Evolutionary conservation across 2,888 invertebrate genomes (phyloP).

Genomic region (Sphinx pinastri): DNA sequence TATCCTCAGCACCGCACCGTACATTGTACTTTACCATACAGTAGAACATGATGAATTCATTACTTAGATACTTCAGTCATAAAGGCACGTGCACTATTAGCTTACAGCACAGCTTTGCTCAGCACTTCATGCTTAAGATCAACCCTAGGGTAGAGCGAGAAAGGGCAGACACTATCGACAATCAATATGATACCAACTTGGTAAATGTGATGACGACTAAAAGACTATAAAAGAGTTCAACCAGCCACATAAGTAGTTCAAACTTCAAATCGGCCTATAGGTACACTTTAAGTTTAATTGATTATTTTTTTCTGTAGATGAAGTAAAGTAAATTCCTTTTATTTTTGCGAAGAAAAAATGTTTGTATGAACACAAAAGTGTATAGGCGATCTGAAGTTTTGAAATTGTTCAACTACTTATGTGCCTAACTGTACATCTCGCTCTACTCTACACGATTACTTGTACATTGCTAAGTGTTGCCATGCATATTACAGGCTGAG

Average conservation of each 20-base stretch:
- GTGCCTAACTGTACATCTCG: neutral
- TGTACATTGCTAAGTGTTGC: neutral
- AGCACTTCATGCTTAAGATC: neutral
- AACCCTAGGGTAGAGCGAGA: slow-evolving; percentile 4
- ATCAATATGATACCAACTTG: too few relatives aligned
- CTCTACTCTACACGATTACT: neutral
- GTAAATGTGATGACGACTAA: too few relatives aligned
- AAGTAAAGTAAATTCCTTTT: too few relatives aligned
- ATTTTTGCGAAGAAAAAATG: too few relatives aligned
- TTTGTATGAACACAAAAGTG: too few relatives aligned
- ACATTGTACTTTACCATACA: neutral
- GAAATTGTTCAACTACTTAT: too few relatives aligned
- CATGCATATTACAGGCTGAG: slow-evolving; percentile 65
- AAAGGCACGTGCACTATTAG: neutral
- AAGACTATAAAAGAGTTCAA: too few relatives aligned
- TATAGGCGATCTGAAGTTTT: too few relatives aligned
- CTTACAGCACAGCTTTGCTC: neutral
- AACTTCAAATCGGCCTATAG: too few relatives aligned
- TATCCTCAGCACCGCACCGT: neutral
- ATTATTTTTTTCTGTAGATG: too few relatives aligned
- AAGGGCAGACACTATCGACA: neutral
- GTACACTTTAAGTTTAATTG: too few relatives aligned
- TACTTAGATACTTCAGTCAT: neutral
- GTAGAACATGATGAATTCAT: neutral
- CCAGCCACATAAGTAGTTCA: too few relatives aligned